Conservation (phyloP, 2,888 invertebrate genomes). For the Drosophila siamana region DNA sequence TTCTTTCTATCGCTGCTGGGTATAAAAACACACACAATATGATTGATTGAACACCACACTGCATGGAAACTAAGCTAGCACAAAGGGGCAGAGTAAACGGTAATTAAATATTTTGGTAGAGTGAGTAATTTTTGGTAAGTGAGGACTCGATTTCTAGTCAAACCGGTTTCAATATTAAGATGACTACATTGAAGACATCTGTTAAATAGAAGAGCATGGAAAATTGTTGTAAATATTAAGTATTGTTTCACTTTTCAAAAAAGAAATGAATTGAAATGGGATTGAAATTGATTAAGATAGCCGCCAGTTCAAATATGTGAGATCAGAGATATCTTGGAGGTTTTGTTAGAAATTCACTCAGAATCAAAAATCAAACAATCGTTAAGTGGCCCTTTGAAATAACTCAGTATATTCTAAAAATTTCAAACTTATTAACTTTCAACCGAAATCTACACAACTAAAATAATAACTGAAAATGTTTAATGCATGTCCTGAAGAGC, state of each 20-base stretch:
- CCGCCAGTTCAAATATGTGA: neutral
- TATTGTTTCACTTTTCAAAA: neutral
- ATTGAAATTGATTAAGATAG: neutral
- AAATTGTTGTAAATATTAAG: neutral
- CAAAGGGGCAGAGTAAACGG: slow-evolving; percentile 15
- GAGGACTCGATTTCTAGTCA: slow-evolving; percentile 29
- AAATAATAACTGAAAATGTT: slow-evolving; percentile 53
- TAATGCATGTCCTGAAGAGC: slow-evolving; percentile 57
- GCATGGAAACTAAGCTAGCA: slow-evolving; percentile 19
- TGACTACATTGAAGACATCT: neutral
- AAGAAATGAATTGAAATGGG: neutral
- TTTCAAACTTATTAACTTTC: neutral
- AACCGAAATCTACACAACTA: neutral
- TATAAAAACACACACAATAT: slow-evolving; percentile 34
- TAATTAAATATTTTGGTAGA: slow-evolving; percentile 35
- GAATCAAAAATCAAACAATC: neutral
- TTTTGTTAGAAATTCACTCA: too few species aligned
- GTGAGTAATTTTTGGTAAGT: slow-evolving; percentile 15
- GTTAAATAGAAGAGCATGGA: neutral
- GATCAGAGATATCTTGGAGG: neutral
- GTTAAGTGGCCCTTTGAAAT: neutral
- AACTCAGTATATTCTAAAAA: slow-evolving; percentile 1
- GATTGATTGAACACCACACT: slow-evolving; percentile 47
- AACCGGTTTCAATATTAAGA: slow-evolving; percentile 34
- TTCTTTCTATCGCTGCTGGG: neutral